Percentiles rank a stretch among this genome's conserved stretches.
Conservation (phyloP, 2,888 invertebrate species). For the Thyatira batis region DNA sequence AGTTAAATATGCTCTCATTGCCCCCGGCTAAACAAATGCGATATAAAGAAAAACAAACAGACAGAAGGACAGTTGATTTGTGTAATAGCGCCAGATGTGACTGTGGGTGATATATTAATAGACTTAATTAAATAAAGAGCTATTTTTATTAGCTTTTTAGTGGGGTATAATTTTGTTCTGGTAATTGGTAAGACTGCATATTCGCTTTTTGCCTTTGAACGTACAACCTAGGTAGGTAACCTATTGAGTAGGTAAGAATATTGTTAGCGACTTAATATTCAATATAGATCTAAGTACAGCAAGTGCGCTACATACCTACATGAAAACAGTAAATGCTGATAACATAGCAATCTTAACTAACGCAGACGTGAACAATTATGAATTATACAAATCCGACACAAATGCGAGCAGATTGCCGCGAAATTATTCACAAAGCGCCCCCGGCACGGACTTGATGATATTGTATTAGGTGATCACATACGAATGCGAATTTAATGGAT, state of each 20-base stretch:
- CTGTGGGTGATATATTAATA: conserved; percentile 15
- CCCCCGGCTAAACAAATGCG: conserved; percentile 51
- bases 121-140: conserved; percentile 1
- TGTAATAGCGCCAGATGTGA: conserved; percentile 48
- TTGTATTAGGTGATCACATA: conserved; percentile 83
- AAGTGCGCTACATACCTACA: no score
- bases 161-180: no score
- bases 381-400: conserved; percentile 71
- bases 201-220: no score
- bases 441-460: conserved; percentile 77
- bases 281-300: no score
- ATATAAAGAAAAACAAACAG: conserved; percentile 48
- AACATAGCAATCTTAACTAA: conserved; percentile 18
- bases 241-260: no score
- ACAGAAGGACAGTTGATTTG: conserved; percentile 31
- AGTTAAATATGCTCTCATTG: conserved; percentile 2
- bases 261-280: no score
- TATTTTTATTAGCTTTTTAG: background rate
- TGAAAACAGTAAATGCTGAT: conserved; percentile 1
- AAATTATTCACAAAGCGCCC: conserved; percentile 81
- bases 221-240: no score
- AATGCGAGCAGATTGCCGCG: conserved; percentile 79
- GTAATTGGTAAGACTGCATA: no score
- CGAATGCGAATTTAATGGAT: conserved; percentile 83
- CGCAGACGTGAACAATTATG: conserved; percentile 50